Base-by-base conservation (phyloP, 1,140 invertebrate genomes). In the Megathymus violae region DNA sequence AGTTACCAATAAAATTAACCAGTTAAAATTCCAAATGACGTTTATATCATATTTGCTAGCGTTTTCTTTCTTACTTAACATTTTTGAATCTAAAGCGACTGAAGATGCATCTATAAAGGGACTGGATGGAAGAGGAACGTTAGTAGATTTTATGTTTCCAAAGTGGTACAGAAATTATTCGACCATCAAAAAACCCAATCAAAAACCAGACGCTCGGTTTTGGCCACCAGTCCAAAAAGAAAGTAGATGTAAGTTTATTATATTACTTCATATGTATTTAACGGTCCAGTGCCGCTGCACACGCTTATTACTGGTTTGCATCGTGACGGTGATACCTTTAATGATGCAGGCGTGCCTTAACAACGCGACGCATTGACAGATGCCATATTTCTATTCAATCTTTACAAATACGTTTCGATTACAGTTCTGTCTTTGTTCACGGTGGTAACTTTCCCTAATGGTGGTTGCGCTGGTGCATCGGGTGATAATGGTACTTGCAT, bases 401-500 rank as follows among this genome's bases (percentile, higher is more conserved):
- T n/a, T n/a, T n/a, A n/a, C n/a, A n/a, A n/a, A n/a, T n/a, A n/a
- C n/a, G n/a, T n/a, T 7, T 41, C 16, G 17, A 40, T 67, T 56
- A 22, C 70, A 96, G 95, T 96, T 82, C 76, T 96, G 14, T 94
- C 95, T 0, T 76, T 96, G 0, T 96, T 97, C 72, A 95, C 95
- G 0, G 91, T 96, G 65, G 94, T 96, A 4, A 94, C 94, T 48
- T 95, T 96, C 54, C 93, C 94, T 0, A 95, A 95, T 44, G 93
- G 94, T 15, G 92, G 90, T 0, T 97, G 96, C 76, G 82, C 92
- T 0, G 94, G 94, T 27, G 86, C 93, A 0, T 94, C 94, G 0
- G 95, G 95, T 0, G 95, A 96, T 77, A 95, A 95, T 69, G 96
- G 96, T 3, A 96, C 95, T 0, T 97, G 96, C 66, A 91, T 96